phyloP scores from a whole-genome alignment of 2,113 vertebrate species.

The Leptobrachium leishanense region DNA sequence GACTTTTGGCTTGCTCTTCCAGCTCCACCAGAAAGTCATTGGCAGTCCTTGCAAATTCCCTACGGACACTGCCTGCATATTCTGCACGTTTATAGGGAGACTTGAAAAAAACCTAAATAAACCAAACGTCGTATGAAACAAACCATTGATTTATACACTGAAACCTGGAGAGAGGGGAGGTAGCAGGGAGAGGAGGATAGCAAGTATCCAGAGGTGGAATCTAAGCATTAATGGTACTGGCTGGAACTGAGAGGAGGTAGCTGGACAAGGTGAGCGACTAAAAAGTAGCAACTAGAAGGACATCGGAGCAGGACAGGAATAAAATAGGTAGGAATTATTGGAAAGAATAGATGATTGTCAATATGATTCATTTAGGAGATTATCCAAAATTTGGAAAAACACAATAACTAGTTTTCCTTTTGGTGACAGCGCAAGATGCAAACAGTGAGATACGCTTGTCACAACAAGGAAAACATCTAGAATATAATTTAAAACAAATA shows the following conservation, averaged over 20 bases:
- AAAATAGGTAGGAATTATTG: too few species aligned
- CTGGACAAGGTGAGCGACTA: background rate
- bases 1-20: background rate
- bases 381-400: too few species aligned
- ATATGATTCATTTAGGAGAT: too few species aligned
- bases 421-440: too few species aligned
- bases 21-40: background rate
- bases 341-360: too few species aligned
- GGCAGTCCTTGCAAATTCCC: background rate
- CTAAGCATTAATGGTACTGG: background rate
- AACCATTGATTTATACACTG: conserved; percentile 6
- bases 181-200: background rate
- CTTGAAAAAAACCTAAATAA: conserved; percentile 5
- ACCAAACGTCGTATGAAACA: background rate
- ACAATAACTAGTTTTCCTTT: too few species aligned
- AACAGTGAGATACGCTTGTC: too few species aligned
- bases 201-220: conserved; percentile 5
- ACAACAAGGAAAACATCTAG: too few species aligned
- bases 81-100: conserved; percentile 11
- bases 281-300: background rate
- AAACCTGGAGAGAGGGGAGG: conserved; percentile 14
- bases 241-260: background rate
- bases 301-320: background rate
- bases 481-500: too few species aligned
- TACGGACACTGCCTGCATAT: background rate